These are phyloP conservation scores for Chrysaora quinquecirrha DNA, from an alignment of 30 jellyfish, hydroid and myxozoan genomes.

Conservation along the genomic window DNA sequence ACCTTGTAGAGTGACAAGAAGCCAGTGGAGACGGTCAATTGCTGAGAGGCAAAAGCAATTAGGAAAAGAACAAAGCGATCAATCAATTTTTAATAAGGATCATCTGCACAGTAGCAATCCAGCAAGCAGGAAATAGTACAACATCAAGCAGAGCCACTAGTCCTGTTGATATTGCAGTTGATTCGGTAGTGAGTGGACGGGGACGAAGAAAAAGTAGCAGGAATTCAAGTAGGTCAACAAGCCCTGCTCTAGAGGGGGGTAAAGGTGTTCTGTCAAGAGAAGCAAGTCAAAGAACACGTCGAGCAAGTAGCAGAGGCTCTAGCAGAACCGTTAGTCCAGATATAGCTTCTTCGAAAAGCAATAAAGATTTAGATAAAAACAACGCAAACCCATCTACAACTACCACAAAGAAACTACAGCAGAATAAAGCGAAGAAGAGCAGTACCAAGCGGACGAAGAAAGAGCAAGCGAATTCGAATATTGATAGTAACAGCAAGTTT, in stretches of 20 bases:
- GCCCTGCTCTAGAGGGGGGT: not conserved
- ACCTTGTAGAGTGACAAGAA: slow-evolving; percentile 62
- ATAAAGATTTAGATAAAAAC: not conserved
- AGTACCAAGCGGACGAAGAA: too few species aligned
- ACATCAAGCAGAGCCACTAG: not conserved
- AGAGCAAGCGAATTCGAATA: too few species aligned
- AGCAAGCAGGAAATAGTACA: not conserved
- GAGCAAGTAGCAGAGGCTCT: slow-evolving; percentile 52
- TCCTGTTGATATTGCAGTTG: not conserved
- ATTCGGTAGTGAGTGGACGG: not conserved
- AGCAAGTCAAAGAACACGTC: not conserved
- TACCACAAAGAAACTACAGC: too few species aligned
- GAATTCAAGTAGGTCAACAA: not conserved
- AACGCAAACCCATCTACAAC: not conserved
- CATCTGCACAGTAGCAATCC: not conserved
- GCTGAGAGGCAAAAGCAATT: slow-evolving; percentile 14
- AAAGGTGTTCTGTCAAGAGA: too few species aligned
- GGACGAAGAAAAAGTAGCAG: not conserved
- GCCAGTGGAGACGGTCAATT: slow-evolving; percentile 73
- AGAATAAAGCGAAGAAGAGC: too few species aligned
- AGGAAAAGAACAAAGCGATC: not conserved
- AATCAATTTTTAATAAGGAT: not conserved
- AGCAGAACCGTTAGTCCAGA: slow-evolving; percentile 67
- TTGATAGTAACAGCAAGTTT: too few species aligned
- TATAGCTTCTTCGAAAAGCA: not conserved